Evolutionary conservation across 37 sponge, comb jelly and placozoan species (phyloP).

Genomic region (Chondrilla cf. caribensis): DNA sequence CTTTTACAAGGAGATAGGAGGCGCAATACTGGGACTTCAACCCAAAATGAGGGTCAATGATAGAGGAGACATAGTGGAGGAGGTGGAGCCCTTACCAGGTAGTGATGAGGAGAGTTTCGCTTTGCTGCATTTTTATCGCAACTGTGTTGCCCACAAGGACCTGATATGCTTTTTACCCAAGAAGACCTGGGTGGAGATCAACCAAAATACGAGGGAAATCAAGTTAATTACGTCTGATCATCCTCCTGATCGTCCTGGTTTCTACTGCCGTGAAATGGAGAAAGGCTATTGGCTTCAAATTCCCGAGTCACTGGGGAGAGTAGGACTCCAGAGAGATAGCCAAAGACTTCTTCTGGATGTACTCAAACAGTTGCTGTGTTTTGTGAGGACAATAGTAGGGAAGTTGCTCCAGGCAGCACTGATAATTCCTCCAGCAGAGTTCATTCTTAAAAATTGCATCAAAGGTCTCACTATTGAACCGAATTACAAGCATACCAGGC

Average conservation of each 20-base stretch:
- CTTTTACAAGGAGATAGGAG: slow-evolving; percentile 34
- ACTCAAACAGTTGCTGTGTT: slow-evolving; percentile 23
- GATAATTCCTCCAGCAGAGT: neutral
- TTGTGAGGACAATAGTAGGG: slow-evolving; percentile 10
- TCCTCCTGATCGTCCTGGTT: neutral
- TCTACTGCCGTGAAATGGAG: slow-evolving; percentile 24
- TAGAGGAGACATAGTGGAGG: neutral
- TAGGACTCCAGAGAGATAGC: neutral
- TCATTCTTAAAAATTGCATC: neutral
- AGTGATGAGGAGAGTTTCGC: slow-evolving; percentile 24
- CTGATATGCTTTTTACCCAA: slow-evolving; percentile 8
- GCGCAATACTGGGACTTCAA: slow-evolving; percentile 20
- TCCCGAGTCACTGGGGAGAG: neutral
- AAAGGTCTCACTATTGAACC: neutral
- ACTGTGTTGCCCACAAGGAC: slow-evolving; percentile 29
- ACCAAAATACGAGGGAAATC: slow-evolving; percentile 24
- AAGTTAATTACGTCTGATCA: neutral
- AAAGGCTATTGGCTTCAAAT: slow-evolving; percentile 29
- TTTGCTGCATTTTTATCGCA: slow-evolving; percentile 34
- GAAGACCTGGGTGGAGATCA: slow-evolving; percentile 24
- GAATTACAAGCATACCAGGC: neutral
- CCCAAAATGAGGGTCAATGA: slow-evolving; percentile 14
- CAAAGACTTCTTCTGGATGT: slow-evolving; percentile 31
- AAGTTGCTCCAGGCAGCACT: slow-evolving; percentile 14
- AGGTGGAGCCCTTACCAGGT: neutral